Base-by-base conservation (phyloP, 2,797 vertebrate genomes). In the Epinephelus malabaricus region DNA sequence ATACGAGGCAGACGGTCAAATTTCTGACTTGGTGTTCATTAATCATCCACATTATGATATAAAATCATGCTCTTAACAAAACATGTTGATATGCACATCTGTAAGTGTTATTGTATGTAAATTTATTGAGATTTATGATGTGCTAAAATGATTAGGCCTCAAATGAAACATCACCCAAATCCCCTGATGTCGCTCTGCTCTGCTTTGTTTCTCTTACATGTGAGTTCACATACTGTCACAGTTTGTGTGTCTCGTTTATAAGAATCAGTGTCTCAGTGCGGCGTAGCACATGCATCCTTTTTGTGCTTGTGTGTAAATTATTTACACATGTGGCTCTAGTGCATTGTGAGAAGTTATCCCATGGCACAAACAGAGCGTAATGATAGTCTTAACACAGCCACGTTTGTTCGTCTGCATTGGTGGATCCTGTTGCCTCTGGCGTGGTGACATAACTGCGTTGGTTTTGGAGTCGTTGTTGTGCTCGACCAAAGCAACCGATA, bases 121-220 rank as follows among this genome's bases (percentile, higher is more conserved):
- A 59, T 53, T 10, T 54, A 54, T 8, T 14, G 17, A 34, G 15
- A 46, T 4, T 11, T 34, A 46, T 27, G n/a, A 46, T 43, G 63
- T 15, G 65, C 65, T 59, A 15, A 55, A 61, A 47, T 34, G 0
- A 51, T 68, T 53, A 14, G 12, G 15, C 34, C 67, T 55, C 23
- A 38, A 75, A 38, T 50, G 3, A 65, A 70, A 49, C 70, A 66
- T 51, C 38, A 53, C 47, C 46, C 25, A 30, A 17, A 51, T n/a
- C 23, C 6, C 0, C 30, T 55, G 56, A 68, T 68, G 45, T 45
- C 10, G 1, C 17, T 59, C n/a, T 18, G 1, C 17, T 59, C n/a
- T 18, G 49, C 6, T 43, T 34, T 34, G 34, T 34, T 34, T 34
- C 34, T 34, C 6, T 8, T 34, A 34, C 1, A 2, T 34, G 34